A percentile compares a stretch with the other conserved stretches of the same genome.
phyloP scores from a whole-genome alignment of 2,113 vertebrate genomes.

The Percopsis transmontana region DNA sequence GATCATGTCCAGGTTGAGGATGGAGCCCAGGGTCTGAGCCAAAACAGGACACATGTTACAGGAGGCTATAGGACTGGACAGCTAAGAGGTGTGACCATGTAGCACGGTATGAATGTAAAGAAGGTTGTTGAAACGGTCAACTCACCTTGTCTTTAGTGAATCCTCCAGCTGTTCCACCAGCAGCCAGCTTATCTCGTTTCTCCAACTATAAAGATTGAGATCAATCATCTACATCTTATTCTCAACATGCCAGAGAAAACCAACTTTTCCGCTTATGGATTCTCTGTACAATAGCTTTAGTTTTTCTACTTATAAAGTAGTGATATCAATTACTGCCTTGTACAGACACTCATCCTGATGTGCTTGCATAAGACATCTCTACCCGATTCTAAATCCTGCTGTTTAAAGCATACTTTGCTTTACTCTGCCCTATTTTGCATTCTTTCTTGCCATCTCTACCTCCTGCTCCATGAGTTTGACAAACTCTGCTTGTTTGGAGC shows the following conservation, averaged over 20 bases:
- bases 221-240: background rate
- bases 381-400: too few species aligned
- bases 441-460: slow-evolving; percentile 33
- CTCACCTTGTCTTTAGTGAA: slow-evolving; percentile 90
- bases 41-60: background rate
- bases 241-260: background rate
- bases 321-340: too few species aligned
- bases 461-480: slow-evolving; percentile 84
- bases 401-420: too few species aligned
- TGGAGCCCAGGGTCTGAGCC: slow-evolving; percentile 85
- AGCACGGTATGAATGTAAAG: too few species aligned
- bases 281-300: too few species aligned
- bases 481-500: slow-evolving; percentile 88
- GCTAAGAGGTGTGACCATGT: background rate
- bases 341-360: too few species aligned
- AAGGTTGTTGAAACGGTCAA: background rate
- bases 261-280: too few species aligned
- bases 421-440: background rate
- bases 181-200: slow-evolving; percentile 63
- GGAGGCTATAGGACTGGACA: too few species aligned
- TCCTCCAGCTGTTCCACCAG: slow-evolving; percentile 60
- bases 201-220: slow-evolving; percentile 73
- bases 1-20: slow-evolving; percentile 91
- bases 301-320: too few species aligned
- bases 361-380: too few species aligned